These are phyloP conservation scores for Tetrao urogallus DNA, from an alignment of 2,113 vertebrate species.

Conservation along the genomic window DNA sequence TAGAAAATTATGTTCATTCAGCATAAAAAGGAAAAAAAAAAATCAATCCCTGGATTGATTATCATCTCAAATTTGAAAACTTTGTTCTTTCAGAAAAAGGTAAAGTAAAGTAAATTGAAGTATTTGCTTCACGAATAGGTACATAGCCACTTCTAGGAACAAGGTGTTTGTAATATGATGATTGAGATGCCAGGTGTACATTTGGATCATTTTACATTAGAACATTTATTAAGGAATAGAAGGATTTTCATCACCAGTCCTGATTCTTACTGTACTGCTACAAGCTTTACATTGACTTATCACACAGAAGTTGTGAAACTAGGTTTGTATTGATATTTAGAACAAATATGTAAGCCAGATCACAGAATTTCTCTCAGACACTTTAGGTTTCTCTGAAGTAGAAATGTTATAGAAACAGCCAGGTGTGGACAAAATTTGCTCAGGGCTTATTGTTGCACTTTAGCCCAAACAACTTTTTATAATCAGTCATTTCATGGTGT, in stretches of 20 bases:
- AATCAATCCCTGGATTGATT: neutral
- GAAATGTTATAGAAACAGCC: neutral
- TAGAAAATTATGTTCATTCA: neutral
- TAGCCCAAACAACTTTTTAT: neutral
- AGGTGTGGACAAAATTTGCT: conserved; percentile 5
- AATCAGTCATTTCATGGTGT: neutral
- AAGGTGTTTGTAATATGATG: conserved; percentile 6
- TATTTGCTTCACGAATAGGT: neutral
- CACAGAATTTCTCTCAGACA: neutral
- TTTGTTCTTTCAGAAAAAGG: neutral
- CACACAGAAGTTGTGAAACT: neutral
- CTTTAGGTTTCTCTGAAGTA: neutral
- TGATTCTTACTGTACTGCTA: neutral
- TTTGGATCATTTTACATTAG: neutral
- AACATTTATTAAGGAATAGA: conserved; percentile 27
- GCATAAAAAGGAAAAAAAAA: neutral
- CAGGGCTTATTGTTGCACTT: neutral
- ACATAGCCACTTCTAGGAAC: neutral
- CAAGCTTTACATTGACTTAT: neutral
- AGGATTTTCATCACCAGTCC: neutral
- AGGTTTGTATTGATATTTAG: neutral
- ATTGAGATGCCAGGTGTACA: conserved; percentile 31
- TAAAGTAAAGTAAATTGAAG: neutral
- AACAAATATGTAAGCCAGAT: neutral
- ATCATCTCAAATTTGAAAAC: neutral